phyloP scores from a whole-genome alignment of 2,888 invertebrate species.

The Acrobasis repandana region DNA sequence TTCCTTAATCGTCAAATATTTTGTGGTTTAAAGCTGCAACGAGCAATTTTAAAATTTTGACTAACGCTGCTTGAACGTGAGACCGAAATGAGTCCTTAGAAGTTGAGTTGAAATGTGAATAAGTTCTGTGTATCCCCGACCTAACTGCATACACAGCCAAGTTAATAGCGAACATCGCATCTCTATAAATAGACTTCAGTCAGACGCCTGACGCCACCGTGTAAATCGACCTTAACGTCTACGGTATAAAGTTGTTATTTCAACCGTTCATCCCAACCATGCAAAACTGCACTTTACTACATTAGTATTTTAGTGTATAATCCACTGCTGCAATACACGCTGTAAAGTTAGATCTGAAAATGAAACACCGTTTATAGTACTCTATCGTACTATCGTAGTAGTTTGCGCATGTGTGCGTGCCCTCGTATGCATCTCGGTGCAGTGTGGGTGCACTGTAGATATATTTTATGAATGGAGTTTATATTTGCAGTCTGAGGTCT shows the following conservation, averaged over 20 bases:
- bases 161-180: conserved; percentile 59
- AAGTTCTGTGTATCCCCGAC: background rate
- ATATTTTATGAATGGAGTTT: conserved; percentile 68
- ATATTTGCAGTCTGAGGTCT: conserved; percentile 55
- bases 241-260: conserved; percentile 42
- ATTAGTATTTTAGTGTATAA: conserved; percentile 40
- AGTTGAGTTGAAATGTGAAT: no score
- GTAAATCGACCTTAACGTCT: conserved; percentile 36
- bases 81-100: background rate
- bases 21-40: no score
- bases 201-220: conserved; percentile 61
- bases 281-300: conserved; percentile 35
- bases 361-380: conserved; percentile 77
- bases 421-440: conserved; percentile 35
- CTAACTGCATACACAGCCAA: conserved; percentile 47
- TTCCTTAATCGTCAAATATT: no score
- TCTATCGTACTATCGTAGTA: conserved; percentile 76
- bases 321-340: conserved; percentile 48
- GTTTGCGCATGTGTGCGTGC: conserved; percentile 49
- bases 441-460: conserved; percentile 51
- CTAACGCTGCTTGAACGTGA: no score
- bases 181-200: conserved; percentile 78
- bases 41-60: no score
- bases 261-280: conserved; percentile 20
- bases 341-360: conserved; percentile 68